These are phyloP conservation scores for Clarias magur DNA, from an alignment of 2,113 vertebrate genomes.

Conservation along the genomic window DNA sequence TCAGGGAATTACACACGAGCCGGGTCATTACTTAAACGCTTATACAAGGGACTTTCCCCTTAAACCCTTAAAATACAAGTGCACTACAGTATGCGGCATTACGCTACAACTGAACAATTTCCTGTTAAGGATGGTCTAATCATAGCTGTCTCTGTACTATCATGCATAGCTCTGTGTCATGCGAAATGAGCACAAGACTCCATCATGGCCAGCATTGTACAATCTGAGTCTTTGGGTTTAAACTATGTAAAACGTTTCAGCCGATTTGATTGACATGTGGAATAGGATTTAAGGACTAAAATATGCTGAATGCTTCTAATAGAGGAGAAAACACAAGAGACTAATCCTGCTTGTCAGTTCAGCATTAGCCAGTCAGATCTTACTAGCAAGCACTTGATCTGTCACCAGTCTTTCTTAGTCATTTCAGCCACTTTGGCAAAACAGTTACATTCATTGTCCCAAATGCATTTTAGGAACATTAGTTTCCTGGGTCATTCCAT, in stretches of 20 bases:
- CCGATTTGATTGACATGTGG: constrained; percentile 41
- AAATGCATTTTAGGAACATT: background rate
- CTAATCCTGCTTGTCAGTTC: constrained; percentile 48
- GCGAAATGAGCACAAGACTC: constrained; percentile 9
- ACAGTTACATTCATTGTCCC: background rate
- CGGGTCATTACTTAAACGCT: constrained; percentile 33
- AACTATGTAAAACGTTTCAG: constrained; percentile 27
- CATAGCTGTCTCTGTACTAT: background rate
- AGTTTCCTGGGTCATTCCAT: background rate
- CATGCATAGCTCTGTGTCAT: constrained; percentile 9
- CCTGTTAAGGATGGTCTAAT: constrained; percentile 34
- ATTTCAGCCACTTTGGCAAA: background rate
- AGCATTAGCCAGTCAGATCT: constrained; percentile 31
- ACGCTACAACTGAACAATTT: constrained; percentile 36
- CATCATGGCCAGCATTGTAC: constrained; percentile 17
- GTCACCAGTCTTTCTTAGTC: background rate
- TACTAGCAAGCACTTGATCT: background rate
- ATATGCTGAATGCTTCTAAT: constrained; percentile 34
- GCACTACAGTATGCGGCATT: constrained; percentile 29
- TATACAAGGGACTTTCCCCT: constrained; percentile 37
- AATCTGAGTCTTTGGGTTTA: background rate
- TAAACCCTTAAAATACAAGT: constrained; percentile 31
- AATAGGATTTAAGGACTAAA: constrained; percentile 42
- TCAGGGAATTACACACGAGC: constrained; percentile 25
- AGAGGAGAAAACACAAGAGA: constrained; percentile 31